Conservation (phyloP, 2,113 vertebrate genomes). For the Poeciliopsis retropinna region DNA sequence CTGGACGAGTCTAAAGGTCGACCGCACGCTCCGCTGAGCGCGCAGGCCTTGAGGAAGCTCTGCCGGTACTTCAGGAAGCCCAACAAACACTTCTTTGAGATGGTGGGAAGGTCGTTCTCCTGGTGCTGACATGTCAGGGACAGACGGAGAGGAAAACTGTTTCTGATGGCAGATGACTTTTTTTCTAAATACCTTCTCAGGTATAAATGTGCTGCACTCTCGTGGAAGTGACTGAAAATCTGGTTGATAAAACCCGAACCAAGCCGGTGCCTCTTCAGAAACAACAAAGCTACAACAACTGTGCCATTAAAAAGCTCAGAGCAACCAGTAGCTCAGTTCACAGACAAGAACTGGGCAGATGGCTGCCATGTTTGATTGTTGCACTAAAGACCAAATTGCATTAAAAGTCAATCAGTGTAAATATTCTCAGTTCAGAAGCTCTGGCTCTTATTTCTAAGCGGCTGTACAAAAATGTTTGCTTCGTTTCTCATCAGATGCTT, state of each 20-base stretch:
- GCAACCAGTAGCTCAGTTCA: not conserved
- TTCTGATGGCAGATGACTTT: slow-evolving; percentile 25
- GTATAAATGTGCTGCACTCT: slow-evolving; percentile 32
- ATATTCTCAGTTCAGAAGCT: slow-evolving; percentile 8
- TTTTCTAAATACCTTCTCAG: slow-evolving; percentile 54
- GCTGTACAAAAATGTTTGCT: slow-evolving; percentile 41
- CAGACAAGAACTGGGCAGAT: slow-evolving; percentile 9
- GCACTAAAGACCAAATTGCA: slow-evolving; percentile 52
- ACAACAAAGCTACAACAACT: slow-evolving; percentile 24
- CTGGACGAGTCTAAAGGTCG: slow-evolving; percentile 84
- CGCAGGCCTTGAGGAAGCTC: slow-evolving; percentile 75
- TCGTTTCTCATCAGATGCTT: slow-evolving; percentile 5
- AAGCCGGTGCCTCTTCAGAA: slow-evolving; percentile 49
- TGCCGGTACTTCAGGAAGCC: slow-evolving; percentile 79
- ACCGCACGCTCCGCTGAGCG: slow-evolving; percentile 79
- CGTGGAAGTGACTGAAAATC: not conserved
- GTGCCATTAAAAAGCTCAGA: slow-evolving; percentile 41
- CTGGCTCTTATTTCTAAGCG: slow-evolving; percentile 13
- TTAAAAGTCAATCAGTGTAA: slow-evolving; percentile 27
- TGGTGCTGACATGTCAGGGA: slow-evolving; percentile 79
- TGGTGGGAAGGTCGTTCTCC: slow-evolving; percentile 81
- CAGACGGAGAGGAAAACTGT: not conserved
- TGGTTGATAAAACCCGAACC: slow-evolving; percentile 23
- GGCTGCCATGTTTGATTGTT: slow-evolving; percentile 26
- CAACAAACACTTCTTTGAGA: slow-evolving; percentile 82